A percentile compares a stretch with the other conserved stretches of the same genome.
Evolutionary conservation across 2,797 vertebrate species (phyloP).

Genomic region (Chaenodraco wilsoni): DNA sequence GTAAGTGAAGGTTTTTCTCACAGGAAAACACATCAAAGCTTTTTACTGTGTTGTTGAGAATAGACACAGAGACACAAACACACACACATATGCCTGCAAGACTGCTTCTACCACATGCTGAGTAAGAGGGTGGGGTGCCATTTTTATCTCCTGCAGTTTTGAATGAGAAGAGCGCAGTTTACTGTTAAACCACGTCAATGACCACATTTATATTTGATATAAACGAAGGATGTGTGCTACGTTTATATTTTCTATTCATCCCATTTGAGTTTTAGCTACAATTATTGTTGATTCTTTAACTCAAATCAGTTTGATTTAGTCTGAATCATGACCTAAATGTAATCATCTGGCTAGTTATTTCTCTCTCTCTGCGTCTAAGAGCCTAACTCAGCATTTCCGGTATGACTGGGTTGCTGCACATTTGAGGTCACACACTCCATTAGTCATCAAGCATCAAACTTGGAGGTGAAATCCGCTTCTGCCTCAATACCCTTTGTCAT

Average conservation of each 20-base stretch:
- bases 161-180: neutral
- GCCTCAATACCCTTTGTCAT: slow-evolving; percentile 52
- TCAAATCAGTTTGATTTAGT: slow-evolving; percentile 33
- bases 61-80: slow-evolving; percentile 10
- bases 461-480: slow-evolving; percentile 62
- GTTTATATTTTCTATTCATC: slow-evolving; percentile 8
- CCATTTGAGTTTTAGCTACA: neutral
- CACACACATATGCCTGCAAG: slow-evolving; percentile 2
- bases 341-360: slow-evolving; percentile 14
- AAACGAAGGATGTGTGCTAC: slow-evolving; percentile 12
- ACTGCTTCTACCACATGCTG: slow-evolving; percentile 22
- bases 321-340: slow-evolving; percentile 5
- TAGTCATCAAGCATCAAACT: slow-evolving; percentile 65
- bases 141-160: slow-evolving; percentile 10
- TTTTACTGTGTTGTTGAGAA: slow-evolving; percentile 40
- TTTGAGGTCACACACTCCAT: slow-evolving; percentile 74
- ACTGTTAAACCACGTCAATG: neutral
- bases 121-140: slow-evolving; percentile 16
- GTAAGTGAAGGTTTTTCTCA: slow-evolving; percentile 37
- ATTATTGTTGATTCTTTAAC: neutral
- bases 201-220: neutral
- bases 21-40: slow-evolving; percentile 54
- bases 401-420: slow-evolving; percentile 44
- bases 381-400: slow-evolving; percentile 61
- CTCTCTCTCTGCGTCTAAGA: slow-evolving; percentile 4